Evolutionary conservation across 2,113 vertebrate species (phyloP), one percentile per base, ranked within the genome.

Genomic region (Circaetus gallicus): DNA sequence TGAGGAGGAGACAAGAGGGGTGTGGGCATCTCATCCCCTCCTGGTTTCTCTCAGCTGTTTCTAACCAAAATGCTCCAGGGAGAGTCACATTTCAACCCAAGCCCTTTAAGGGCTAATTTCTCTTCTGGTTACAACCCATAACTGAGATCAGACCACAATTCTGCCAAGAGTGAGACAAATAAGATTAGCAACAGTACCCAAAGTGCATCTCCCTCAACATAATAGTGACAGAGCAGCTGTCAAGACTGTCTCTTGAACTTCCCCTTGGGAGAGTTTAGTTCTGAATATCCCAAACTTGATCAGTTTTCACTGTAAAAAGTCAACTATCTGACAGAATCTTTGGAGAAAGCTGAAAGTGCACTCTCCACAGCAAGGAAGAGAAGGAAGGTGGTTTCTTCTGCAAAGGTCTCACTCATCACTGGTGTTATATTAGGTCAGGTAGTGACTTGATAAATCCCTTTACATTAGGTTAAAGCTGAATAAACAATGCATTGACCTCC

Each of bases 71-170:
- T 16, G 31, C 93, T 95, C 87, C 84, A 93, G 84, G 82, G 93
- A 94, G 90, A 73, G 45, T 88, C 79, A 49, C 59, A 58, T 96
- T 97, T 95, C 93, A 94, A 52, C 25, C 73, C 74, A 69, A 93
- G 36, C 24, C 78, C 86, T 80, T 52, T n/a, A 65, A 90, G 82
- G 45, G 36, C 42, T 93, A 49, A 95, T 91, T 96, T 66, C 78
- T 90, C n/a, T 80, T 90, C 67, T 93, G 78, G 53, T 93, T 94
- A 58, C 85, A 96, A 47, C 62, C 66, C 82, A 43, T 50, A 69
- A 80, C 58, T 92, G 70, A 93, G 81, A 58, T 82, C 91, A 97
- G 90, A 72, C 84, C 67, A 49, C 86, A 85, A 18, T 0, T 0
- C 66, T 93, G 95, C 73, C 81, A 83, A 91, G 45, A 14, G 4